Evolutionary conservation across 2,888 invertebrate genomes (phyloP), one percentile per base, ranked within the genome.

Genomic region (Eudasyphora cyanicolor): DNA sequence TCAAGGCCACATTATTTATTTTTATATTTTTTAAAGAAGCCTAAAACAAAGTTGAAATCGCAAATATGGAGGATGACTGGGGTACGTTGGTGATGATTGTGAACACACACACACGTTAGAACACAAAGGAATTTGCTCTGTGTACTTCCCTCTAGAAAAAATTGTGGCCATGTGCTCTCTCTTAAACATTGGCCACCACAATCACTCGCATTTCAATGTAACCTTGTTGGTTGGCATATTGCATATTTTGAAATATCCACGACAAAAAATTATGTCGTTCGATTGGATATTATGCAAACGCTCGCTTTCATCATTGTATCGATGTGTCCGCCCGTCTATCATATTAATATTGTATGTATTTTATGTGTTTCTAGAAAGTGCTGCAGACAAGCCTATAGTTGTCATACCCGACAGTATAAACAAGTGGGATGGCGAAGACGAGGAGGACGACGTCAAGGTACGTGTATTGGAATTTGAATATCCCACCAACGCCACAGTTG

Each of bases 381-480:
- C 89, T 85, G 92, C 91, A 38, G 91, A 92, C 64, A 88, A 89
- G 64, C 96, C 96, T 89, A 95, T 96, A 88, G 94, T 95, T 91
- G 95, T 95, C 91, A 95, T 95, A 90, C 95, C 95, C 89, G 87
- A 86, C 54, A 90, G 89, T 85, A 87, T 93, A 82, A 96, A 96
- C 93, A 96, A 95, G 94, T 97, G 97, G 97, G 96, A 96, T 92
- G 97, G 97, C 88, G 97, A 97, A 90, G 97, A 97, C 92, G 97
- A 96, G 90, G 97, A 97, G 79, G 97, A 97, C 75, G 95, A 95
- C 87, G 96, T 97, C 88, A 96, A 97, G 95, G 97, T 97, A 87
- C 85, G 87, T 83, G 60, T 7, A 45, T 27, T 79, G 51, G 67
- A 42, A 71, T 70, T 83, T 60, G 12, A 45, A 19, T 8, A 17